Evolutionary conservation across 1,140 invertebrate species (phyloP).

Genomic region (Cydia amplana): DNA sequence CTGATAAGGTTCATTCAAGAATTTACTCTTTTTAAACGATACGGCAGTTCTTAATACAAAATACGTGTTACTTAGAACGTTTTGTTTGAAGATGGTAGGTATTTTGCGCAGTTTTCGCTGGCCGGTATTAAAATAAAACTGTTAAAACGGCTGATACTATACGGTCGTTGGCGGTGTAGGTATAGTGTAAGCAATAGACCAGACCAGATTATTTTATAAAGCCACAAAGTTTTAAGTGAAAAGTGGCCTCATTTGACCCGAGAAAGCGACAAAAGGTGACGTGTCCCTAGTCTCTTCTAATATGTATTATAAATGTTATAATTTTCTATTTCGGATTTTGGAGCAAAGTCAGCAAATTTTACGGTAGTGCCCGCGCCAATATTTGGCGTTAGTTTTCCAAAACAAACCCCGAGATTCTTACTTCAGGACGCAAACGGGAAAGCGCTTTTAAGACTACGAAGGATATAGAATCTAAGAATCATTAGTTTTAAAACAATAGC

Average conservation of each 20-base stretch:
- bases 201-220: too few relatives aligned
- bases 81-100: neutral
- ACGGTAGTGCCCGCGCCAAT: too few relatives aligned
- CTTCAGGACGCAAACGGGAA: neutral
- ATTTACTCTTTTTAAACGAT: neutral
- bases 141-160: neutral
- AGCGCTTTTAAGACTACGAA: neutral
- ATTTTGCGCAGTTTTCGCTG: slow-evolving; percentile 4
- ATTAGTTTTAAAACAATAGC: slow-evolving; percentile 16
- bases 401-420: too few relatives aligned
- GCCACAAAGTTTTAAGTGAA: too few relatives aligned
- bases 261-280: too few relatives aligned
- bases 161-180: neutral
- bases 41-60: neutral
- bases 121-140: slow-evolving; percentile 4
- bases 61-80: neutral
- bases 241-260: neutral
- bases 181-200: neutral
- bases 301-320: too few relatives aligned
- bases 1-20: slow-evolving; percentile 16
- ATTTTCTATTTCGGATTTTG: too few relatives aligned
- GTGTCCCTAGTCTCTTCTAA: too few relatives aligned
- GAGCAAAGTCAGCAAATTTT: too few relatives aligned
- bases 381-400: too few relatives aligned
- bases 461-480: neutral